Conservation (phyloP, 2,888 invertebrate species). For the Seira ritae region DNA sequence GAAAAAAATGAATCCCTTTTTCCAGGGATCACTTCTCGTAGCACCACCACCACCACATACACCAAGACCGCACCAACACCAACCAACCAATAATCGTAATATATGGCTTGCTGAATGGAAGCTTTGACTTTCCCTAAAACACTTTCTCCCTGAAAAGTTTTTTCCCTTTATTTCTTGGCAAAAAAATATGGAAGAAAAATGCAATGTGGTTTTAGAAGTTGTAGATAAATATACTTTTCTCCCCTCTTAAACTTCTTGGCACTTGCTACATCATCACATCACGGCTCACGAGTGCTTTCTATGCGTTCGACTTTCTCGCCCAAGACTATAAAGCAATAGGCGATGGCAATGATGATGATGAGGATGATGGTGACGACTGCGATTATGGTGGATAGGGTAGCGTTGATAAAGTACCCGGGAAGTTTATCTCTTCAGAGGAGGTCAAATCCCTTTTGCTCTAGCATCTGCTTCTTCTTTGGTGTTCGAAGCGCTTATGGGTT, state of each 20-base stretch:
- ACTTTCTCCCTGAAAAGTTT: constrained; percentile 9
- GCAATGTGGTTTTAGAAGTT: background rate
- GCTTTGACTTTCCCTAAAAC: constrained; percentile 16
- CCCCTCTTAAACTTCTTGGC: constrained; percentile 44
- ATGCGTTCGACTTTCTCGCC: too few species aligned
- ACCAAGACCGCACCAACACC: too few species aligned
- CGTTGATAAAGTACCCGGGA: background rate
- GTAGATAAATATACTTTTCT: background rate
- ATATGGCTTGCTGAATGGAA: constrained; percentile 18
- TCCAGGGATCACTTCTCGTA: background rate
- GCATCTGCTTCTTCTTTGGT: constrained; percentile 8
- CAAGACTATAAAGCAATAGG: too few species aligned
- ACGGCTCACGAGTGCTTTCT: too few species aligned
- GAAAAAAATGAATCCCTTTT: constrained; percentile 21
- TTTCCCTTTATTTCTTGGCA: constrained; percentile 19
- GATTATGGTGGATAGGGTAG: background rate
- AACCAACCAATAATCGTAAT: constrained; percentile 17
- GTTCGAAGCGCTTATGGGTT: too few species aligned
- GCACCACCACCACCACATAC: background rate
- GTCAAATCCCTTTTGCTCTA: too few species aligned
- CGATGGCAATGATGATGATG: background rate
- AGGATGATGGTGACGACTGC: background rate
- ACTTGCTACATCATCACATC: constrained; percentile 38
- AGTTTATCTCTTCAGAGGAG: background rate
- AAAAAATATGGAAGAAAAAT: constrained; percentile 16